Conservation (phyloP, 1,140 invertebrate species). For the Zaprionus tsacasi region DNA sequence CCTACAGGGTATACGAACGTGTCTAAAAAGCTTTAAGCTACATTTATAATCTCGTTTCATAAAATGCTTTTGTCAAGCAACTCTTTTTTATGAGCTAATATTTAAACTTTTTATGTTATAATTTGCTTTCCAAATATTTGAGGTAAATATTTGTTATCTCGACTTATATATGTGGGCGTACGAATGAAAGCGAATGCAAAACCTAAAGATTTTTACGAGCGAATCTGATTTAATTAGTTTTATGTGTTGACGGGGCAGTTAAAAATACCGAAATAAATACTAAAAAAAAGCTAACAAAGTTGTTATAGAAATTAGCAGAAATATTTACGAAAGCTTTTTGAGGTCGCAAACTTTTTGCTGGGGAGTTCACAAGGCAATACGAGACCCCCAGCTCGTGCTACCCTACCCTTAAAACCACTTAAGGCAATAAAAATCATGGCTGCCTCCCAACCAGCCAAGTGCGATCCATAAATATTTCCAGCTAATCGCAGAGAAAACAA, state of each 20-base stretch:
- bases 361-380: not conserved
- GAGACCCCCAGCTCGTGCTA: not conserved
- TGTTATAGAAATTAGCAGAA: conserved; percentile 61
- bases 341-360: conserved; percentile 3
- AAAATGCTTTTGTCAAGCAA: conserved; percentile 15
- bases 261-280: conserved; percentile 45
- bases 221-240: conserved; percentile 75
- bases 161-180: conserved; percentile 47
- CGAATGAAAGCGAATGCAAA: conserved; percentile 28
- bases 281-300: conserved; percentile 33
- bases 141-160: conserved; percentile 36
- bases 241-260: conserved; percentile 50
- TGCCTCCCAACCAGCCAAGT: conserved; percentile 22
- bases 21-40: not conserved
- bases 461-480: conserved; percentile 69
- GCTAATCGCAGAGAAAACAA: conserved; percentile 65
- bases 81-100: conserved; percentile 47
- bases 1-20: not conserved
- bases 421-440: conserved; percentile 72
- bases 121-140: conserved; percentile 77
- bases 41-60: conserved; percentile 24
- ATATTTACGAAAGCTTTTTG: conserved; percentile 3
- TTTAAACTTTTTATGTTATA: conserved; percentile 70
- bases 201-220: conserved; percentile 58
- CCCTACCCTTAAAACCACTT: conserved; percentile 15